Conservation (phyloP, 1,140 invertebrate genomes). For the Meloidogyne chitwoodi region DNA sequence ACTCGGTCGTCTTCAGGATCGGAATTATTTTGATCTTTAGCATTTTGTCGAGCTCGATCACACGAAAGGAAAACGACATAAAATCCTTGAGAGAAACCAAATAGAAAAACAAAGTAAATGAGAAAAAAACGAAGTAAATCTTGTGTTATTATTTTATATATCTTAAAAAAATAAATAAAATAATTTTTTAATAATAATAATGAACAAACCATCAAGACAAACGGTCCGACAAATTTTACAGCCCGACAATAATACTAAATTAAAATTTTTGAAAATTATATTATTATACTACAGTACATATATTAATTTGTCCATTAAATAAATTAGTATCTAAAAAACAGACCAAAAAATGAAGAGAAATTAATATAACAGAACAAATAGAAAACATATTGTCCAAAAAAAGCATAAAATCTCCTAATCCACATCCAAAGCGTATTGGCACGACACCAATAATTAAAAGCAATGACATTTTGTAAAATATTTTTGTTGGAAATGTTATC, state of each 20-base stretch:
- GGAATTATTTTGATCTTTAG: background rate
- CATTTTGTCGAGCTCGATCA: conserved; percentile 18
- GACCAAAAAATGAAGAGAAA: conserved; percentile 85
- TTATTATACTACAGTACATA: no score
- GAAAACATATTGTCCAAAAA: conserved; percentile 75
- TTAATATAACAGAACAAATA: conserved; percentile 87
- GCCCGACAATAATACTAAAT: conserved; percentile 73
- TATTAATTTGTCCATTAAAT: no score
- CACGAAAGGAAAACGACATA: conserved; percentile 61
- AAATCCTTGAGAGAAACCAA: conserved; percentile 86
- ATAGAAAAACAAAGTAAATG: conserved; percentile 90
- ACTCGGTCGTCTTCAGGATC: conserved; percentile 22
- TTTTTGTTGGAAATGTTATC: conserved; percentile 81
- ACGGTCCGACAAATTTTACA: conserved; percentile 93
- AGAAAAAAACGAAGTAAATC: conserved; percentile 77
- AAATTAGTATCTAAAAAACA: background rate
- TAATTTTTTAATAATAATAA: background rate
- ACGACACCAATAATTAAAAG: conserved; percentile 70
- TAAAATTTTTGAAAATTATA: no score
- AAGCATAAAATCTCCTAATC: conserved; percentile 62
- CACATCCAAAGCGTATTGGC: conserved; percentile 76
- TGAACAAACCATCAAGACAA: conserved; percentile 90
- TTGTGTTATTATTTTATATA: conserved; percentile 85
- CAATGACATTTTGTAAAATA: conserved; percentile 82
- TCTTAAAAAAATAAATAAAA: background rate